Evolutionary conservation across 2,888 invertebrate species (phyloP), one percentile per base, ranked within the genome.

Genomic region (Brachyptera putata): DNA sequence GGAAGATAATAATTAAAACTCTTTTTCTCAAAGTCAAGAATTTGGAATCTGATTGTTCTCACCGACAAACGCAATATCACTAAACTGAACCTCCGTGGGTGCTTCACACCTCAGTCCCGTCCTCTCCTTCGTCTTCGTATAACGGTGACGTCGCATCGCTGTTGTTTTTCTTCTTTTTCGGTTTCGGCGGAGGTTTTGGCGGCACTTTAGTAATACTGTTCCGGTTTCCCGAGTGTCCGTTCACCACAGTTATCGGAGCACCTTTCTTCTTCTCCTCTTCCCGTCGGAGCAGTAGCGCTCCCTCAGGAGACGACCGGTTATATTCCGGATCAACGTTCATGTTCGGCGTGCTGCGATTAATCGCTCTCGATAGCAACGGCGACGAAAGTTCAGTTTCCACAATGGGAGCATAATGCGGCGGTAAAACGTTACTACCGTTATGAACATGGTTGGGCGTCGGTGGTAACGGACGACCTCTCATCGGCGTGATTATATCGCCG

Each of bases 51-150:
- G n/a, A n/a, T n/a, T n/a, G n/a, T n/a, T n/a, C n/a, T n/a, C n/a
- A n/a, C n/a, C n/a, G n/a, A n/a, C n/a, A n/a, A n/a, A n/a, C n/a
- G n/a, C n/a, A n/a, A n/a, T n/a, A n/a, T n/a, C n/a, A n/a, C n/a
- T n/a, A n/a, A n/a, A n/a, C n/a, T n/a, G n/a, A n/a, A n/a, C n/a
- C n/a, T n/a, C n/a, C n/a, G n/a, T n/a, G n/a, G n/a, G n/a, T n/a
- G 5, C 21, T 43, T 57, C 56, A 65, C 53, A 91, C 91, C 80
- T 91, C 91, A 68, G 91, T 91, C 66, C 91, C 91, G 68, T 91
- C 91, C 72, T 91, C 91, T 25, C 90, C 89, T 75, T 91, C 91
- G 72, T 91, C 91, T 72, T 91, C 91, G 71, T 90, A 91, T 64
- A 91, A 75, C 62, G 90, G 89, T 67, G 89, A 89, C 9, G 58